Base-by-base conservation (phyloP, 1,140 invertebrate species). In the Arion vulgaris region DNA sequence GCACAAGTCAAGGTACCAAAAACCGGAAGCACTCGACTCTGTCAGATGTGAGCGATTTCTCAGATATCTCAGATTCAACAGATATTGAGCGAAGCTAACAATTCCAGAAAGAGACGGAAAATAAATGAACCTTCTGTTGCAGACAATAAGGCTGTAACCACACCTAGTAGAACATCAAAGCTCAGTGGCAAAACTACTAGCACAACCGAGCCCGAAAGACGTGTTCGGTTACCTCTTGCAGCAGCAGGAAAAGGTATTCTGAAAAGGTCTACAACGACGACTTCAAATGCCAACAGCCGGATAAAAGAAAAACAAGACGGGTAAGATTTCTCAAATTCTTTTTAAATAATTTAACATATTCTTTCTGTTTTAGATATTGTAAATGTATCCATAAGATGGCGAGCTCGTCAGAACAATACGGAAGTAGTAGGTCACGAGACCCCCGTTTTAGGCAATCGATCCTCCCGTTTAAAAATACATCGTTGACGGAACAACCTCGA, bases 41-140 rank as follows among this genome's bases (percentile, higher is more conserved):
- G 38, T 73, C 71, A 41, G 71, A 73, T 73, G 71, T 73, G 11
- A 73, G 71, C 28, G 71, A 73, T 38, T 38, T 73, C 11, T 73
- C 71, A 49, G 36, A 73, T 41, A 73, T 73, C 38, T 73, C 71
- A 9, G 71, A 73, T 23, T 41, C 71, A 23, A 41, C 71, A 49
- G 26, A 73, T 34, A 41, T 73, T 32, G 71, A 38, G 41, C 19
- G 38, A 26, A 7, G 5, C 71, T 49, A 23, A 1, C 28, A 39
- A 7, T 39, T 11, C 1, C 0, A 39, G 41, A 34, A 41, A n/a
- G 36, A 73, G n/a, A 11, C 62, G 32, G 62, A 66, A 66, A 32
- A 28, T 9, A 32, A 66, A 26, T 11, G 19, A 45, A 7, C 5
- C 53, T 15, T 19, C n/a, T 4, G 5, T 28, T 13, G 28, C 62